A percentile compares a stretch with the other conserved stretches of the same genome.
Conservation (phyloP, 2,113 vertebrate genomes). For the Pseudolaguvia tuberculata region DNA sequence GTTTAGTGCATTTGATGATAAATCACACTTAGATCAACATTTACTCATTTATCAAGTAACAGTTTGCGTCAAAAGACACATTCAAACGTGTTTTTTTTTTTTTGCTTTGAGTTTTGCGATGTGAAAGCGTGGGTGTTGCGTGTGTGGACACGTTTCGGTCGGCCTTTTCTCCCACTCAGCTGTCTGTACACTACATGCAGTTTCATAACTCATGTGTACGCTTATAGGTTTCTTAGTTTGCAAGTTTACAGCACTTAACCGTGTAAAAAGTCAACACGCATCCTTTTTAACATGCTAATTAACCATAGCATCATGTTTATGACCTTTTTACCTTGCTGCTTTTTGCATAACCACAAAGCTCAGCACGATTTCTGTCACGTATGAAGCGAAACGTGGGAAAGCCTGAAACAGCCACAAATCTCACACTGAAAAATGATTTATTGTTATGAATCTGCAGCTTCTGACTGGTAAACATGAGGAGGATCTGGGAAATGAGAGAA, state of each 20-base stretch:
- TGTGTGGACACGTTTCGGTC: neutral
- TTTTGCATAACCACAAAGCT: neutral
- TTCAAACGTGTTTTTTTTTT: neutral
- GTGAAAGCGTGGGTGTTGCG: neutral
- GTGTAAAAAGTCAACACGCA: neutral
- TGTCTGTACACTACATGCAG: neutral
- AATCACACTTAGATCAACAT: neutral
- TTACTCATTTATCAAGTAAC: neutral
- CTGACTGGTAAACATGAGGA: neutral
- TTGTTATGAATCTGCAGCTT: neutral
- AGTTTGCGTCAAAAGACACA: neutral
- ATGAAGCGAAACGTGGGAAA: neutral
- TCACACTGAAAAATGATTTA: neutral
- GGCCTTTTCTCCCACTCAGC: conserved; percentile 7
- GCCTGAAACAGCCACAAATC: neutral
- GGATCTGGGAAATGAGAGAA: neutral
- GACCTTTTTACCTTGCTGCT: neutral
- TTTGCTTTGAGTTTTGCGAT: neutral
- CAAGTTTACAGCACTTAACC: neutral
- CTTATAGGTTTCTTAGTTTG: neutral
- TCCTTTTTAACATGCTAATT: neutral
- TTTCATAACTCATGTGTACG: neutral
- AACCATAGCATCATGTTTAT: neutral
- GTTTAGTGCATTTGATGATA: neutral
- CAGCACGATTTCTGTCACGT: neutral